Evolutionary conservation across 2,797 vertebrate genomes (phyloP).

Genomic region (Melanogrammus aeglefinus): DNA sequence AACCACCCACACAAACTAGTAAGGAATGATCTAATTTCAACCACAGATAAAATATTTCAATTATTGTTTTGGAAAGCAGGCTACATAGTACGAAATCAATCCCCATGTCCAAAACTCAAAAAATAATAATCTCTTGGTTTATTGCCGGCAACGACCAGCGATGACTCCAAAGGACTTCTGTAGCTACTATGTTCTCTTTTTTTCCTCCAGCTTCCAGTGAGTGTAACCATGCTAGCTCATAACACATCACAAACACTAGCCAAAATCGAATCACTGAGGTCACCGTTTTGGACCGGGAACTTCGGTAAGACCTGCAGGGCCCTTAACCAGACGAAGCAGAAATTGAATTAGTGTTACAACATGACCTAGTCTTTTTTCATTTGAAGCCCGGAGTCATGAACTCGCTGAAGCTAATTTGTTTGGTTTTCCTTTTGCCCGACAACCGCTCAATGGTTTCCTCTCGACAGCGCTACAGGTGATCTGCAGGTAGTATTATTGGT

Average conservation of each 20-base stretch:
- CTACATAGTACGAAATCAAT: background rate
- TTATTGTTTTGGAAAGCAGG: too few species aligned
- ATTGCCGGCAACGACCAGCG: background rate
- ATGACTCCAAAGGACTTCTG: conserved; percentile 1
- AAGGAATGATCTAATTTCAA: background rate
- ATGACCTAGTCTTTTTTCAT: conserved; percentile 36
- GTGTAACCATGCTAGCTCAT: conserved; percentile 13
- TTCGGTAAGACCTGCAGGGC: conserved; percentile 24
- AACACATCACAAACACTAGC: conserved; percentile 43
- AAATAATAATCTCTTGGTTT: background rate
- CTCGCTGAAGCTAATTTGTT: conserved; percentile 39
- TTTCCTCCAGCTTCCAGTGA: background rate
- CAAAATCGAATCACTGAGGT: conserved; percentile 33
- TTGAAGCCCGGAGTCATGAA: conserved; percentile 34
- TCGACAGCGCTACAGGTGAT: conserved; percentile 17
- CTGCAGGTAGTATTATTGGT: conserved; percentile 24
- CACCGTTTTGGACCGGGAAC: conserved; percentile 30
- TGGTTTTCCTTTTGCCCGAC: conserved; percentile 14
- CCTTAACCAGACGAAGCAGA: conserved; percentile 27
- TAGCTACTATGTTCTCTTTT: background rate
- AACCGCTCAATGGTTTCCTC: conserved; percentile 29
- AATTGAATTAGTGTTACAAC: conserved; percentile 44
- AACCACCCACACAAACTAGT: background rate
- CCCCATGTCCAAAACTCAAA: background rate
- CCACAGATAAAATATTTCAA: too few species aligned